Evolutionary conservation across 53 echinoderm and acorn worm genomes (phyloP), one percentile per base, ranked within the genome.

Genomic region (Crossaster papposus): DNA sequence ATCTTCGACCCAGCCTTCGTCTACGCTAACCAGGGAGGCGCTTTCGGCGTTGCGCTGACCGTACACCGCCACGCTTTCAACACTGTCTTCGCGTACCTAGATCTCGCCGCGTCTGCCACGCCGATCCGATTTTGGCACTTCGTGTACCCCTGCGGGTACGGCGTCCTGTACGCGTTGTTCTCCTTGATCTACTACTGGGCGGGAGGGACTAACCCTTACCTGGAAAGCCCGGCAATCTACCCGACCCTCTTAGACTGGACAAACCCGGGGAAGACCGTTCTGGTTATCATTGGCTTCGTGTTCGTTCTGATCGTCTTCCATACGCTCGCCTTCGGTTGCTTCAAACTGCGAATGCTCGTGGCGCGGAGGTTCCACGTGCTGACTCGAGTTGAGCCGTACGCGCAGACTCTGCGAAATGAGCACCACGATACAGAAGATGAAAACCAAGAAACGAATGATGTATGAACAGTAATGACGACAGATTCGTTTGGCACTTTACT

Each of bases 161-260:
- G 75, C 4, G 1, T 86, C 14, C 77, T 86, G 2, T 86, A 86
- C 28, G 58, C 28, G 29, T 55, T 36, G 26, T 86, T 86, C 86
- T 86, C 86, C 64, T 63, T 86, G 2, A 76, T 86, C n/a, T 86
- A 86, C 17, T 86, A 54, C 76, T 86, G 86, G 86, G 86, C 86
- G 1, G 86, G 86, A 24, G 86, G 86, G 55, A 76, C 26, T 2
- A 86, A 86, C 36, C 86, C 86, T 15, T 86, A 86, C 73, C 4
- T 63, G 0, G 86, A 77, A 24, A 62, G 28, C 63, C 86, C 86
- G 23, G 86, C 86, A 11, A 86, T 86, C 64, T 86, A 86, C 86
- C 77, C 86, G 12, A 28, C 1, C 35, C 77, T 86, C 34, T 74
- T 86, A 2, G 86, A 86, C 37, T 86, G 86, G 86, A 86, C 86